phyloP scores from a whole-genome alignment of 2,888 invertebrate genomes.

The Eupelmus urozonus region DNA sequence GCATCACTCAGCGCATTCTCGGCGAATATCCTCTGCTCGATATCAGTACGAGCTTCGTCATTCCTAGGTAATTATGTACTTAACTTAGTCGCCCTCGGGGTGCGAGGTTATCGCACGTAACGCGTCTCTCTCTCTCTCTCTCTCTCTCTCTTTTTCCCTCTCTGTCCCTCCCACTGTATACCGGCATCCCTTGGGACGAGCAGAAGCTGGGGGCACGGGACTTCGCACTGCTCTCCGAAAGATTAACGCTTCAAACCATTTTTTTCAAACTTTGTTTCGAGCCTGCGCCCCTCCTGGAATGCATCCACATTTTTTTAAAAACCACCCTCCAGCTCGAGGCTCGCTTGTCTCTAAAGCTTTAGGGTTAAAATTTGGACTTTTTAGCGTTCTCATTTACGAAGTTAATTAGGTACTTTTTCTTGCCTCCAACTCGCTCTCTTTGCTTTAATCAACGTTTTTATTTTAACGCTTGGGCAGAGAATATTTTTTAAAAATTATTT shows the following conservation, averaged over 20 bases:
- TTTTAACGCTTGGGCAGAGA: no score
- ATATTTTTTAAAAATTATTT: no score
- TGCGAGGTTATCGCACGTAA: constrained; percentile 67
- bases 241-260: constrained; percentile 44
- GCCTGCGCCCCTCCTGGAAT: constrained; percentile 11
- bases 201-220: constrained; percentile 11
- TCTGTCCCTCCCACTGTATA: neutral
- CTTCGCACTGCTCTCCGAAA: constrained; percentile 30
- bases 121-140: constrained; percentile 58
- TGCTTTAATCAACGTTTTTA: constrained; percentile 5
- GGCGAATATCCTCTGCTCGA: constrained; percentile 50
- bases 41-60: constrained; percentile 68
- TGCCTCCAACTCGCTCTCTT: neutral
- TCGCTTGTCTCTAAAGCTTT: neutral
- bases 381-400: constrained; percentile 17
- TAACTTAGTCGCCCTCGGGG: constrained; percentile 70
- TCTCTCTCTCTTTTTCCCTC: neutral
- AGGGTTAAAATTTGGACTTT: constrained; percentile 18
- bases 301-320: constrained; percentile 36
- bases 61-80: constrained; percentile 73
- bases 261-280: constrained; percentile 39
- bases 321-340: neutral
- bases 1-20: constrained; percentile 66
- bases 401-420: constrained; percentile 33
- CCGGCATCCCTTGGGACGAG: constrained; percentile 36